Evolutionary conservation across 2,113 vertebrate species (phyloP).

Genomic region (Cyprinus carpio): DNA sequence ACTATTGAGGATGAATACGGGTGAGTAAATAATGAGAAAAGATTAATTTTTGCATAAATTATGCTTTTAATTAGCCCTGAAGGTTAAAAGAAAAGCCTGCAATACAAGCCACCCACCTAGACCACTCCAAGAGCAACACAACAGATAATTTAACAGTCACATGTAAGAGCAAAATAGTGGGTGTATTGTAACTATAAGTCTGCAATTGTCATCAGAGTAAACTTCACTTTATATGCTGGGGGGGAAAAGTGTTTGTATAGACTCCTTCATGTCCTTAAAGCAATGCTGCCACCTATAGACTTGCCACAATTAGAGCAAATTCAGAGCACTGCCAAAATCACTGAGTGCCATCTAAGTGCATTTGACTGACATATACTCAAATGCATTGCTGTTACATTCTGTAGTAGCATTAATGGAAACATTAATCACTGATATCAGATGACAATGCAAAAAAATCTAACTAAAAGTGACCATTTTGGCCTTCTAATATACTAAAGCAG

Average conservation of each 20-base stretch:
- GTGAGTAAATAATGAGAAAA: neutral
- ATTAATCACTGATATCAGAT: neutral
- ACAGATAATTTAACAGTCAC: neutral
- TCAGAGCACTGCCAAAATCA: neutral
- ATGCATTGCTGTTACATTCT: neutral
- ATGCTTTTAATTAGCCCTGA: neutral
- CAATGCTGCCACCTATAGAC: conserved; percentile 45
- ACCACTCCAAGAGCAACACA: too few relatives aligned
- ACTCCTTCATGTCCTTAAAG: conserved; percentile 1
- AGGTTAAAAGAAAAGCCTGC: too few relatives aligned
- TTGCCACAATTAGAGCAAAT: neutral
- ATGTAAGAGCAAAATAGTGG: neutral
- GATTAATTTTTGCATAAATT: neutral
- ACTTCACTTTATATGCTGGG: neutral
- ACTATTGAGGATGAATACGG: neutral
- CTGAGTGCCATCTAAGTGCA: neutral
- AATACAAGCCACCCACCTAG: too few relatives aligned
- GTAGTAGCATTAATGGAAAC: too few relatives aligned
- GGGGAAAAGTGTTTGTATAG: conserved; percentile 21
- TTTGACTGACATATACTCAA: neutral
- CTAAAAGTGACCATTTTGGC: neutral
- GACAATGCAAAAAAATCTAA: neutral
- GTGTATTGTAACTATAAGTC: neutral
- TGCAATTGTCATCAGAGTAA: neutral
- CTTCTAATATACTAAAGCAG: conserved; percentile 55